These are phyloP conservation scores for Beroe forskalii DNA, from an alignment of 37 sponge, comb jelly and placozoan genomes.

Conservation along the genomic window DNA sequence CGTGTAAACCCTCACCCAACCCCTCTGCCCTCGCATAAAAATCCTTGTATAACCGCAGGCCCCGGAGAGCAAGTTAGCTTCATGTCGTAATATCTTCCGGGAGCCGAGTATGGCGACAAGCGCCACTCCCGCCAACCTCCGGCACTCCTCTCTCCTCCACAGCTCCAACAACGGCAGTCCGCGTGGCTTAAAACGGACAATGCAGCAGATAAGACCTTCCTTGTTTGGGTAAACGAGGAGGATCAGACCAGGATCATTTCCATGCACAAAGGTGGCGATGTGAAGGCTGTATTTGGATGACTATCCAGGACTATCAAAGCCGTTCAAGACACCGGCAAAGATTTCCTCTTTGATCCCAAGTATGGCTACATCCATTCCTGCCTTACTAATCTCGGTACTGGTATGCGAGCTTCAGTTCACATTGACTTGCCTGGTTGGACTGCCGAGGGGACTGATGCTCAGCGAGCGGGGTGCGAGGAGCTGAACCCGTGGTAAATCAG, in stretches of 20 bases:
- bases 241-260: conserved; percentile 72
- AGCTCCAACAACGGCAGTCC: neutral
- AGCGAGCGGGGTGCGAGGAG: conserved; percentile 68
- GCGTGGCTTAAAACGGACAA: conserved; percentile 23
- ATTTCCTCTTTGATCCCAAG: conserved; percentile 77
- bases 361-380: conserved; percentile 83
- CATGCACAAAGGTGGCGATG: conserved; percentile 70
- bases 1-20: too few species aligned
- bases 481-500: conserved; percentile 71
- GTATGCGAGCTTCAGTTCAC: too few species aligned
- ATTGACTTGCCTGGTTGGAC: conserved; percentile 75
- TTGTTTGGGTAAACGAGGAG: too few species aligned
- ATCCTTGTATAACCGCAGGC: too few species aligned
- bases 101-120: conserved; percentile 29
- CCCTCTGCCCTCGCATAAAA: too few species aligned
- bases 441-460: conserved; percentile 52
- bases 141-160: conserved; percentile 4
- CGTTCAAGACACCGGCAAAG: conserved; percentile 69
- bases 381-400: conserved; percentile 88
- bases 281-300: conserved; percentile 68
- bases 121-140: neutral
- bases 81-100: conserved; percentile 22
- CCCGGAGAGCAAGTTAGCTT: conserved; percentile 6
- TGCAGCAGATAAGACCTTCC: conserved; percentile 42
- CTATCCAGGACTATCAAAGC: conserved; percentile 65